A percentile compares a stretch with the other conserved stretches of the same genome.
Evolutionary conservation across 2,888 invertebrate genomes (phyloP).

Genomic region (Eupithecia vulgata): DNA sequence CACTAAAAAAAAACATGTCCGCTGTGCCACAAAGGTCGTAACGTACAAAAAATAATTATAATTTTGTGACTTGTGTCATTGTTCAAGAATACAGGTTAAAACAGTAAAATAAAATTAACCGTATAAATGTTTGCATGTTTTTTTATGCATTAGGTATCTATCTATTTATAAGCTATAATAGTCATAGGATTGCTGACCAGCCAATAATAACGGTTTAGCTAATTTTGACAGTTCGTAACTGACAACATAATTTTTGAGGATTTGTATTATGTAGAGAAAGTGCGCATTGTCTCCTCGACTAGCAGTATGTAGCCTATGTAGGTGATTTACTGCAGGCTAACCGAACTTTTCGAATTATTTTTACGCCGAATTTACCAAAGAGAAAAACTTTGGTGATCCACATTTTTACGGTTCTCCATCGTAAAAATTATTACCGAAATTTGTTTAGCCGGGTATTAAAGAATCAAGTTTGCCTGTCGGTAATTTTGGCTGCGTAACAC

Average conservation of each 20-base stretch:
- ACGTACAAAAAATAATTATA: no score
- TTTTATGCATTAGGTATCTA: no score
- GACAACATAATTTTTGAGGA: not conserved
- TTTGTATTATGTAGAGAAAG: not conserved
- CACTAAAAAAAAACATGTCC: no score
- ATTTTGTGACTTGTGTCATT: no score
- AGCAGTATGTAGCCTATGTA: slow-evolving; percentile 33
- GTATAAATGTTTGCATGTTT: no score
- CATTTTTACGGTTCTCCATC: slow-evolving; percentile 40
- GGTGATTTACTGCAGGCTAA: slow-evolving; percentile 41
- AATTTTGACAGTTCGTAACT: no score
- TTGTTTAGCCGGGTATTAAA: slow-evolving; percentile 35
- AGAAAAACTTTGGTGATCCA: slow-evolving; percentile 36
- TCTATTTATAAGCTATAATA: no score
- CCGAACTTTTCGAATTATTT: slow-evolving; percentile 44
- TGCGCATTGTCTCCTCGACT: slow-evolving; percentile 1
- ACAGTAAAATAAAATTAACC: no score
- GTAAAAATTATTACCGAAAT: slow-evolving; percentile 39
- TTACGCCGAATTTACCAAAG: slow-evolving; percentile 43
- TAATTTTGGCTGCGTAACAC: slow-evolving; percentile 30
- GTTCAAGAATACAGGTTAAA: no score
- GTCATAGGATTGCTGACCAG: no score
- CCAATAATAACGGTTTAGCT: no score
- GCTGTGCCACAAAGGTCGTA: no score
- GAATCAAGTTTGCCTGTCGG: slow-evolving; percentile 33